phyloP scores from a whole-genome alignment of 2,797 vertebrate species.

The Sylvia borin region DNA sequence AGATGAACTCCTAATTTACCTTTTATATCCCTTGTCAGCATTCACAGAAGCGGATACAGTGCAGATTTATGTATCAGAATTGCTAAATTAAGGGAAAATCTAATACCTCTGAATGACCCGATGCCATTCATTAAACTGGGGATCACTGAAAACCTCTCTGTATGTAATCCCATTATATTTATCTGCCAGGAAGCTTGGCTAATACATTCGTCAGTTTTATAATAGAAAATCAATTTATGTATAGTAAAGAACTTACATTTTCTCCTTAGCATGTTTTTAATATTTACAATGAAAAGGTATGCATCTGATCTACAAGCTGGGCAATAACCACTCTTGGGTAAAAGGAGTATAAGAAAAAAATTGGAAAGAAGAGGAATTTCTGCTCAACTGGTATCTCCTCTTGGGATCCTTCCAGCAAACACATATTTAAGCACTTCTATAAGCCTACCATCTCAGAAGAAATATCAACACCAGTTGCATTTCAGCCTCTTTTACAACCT shows the following conservation, averaged over 20 bases:
- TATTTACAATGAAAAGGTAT: not conserved
- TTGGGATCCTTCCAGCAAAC: constrained; percentile 14
- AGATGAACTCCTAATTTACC: not conserved
- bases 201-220: not conserved
- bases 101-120: not conserved
- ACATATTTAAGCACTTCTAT: not conserved
- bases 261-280: not conserved
- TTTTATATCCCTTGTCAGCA: not conserved
- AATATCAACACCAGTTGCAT: not conserved
- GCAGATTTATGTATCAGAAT: not conserved
- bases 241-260: not conserved
- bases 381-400: not conserved
- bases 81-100: not conserved
- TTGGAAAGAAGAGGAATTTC: not conserved
- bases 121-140: not conserved
- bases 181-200: not conserved
- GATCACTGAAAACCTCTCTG: not conserved
- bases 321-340: not conserved
- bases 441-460: not conserved
- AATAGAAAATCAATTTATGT: not conserved
- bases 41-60: not conserved
- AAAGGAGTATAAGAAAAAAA: not conserved
- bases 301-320: not conserved
- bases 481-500: constrained; percentile 44
- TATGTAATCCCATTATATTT: not conserved